Evolutionary conservation across 35 echinoderm and acorn worm genomes (phyloP).

Genomic region (Lytechinus pictus): DNA sequence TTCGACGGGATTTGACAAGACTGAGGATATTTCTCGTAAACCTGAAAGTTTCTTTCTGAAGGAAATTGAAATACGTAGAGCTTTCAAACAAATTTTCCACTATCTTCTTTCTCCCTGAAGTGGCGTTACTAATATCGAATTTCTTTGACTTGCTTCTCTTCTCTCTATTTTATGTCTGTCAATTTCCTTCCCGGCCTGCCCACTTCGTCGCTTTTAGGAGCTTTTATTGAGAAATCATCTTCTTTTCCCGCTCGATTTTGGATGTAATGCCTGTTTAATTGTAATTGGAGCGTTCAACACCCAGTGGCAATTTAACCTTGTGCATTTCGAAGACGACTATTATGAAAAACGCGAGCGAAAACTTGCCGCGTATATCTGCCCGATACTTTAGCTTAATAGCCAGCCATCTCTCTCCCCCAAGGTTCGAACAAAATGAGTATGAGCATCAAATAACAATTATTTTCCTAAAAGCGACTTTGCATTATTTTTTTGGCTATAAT

Average conservation of each 20-base stretch:
- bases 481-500: constrained; percentile 2
- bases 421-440: constrained; percentile 29
- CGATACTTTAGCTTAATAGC: background rate
- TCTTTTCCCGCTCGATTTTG: background rate
- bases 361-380: background rate
- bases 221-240: constrained; percentile 39
- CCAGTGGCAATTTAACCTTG: constrained; percentile 32
- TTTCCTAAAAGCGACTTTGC: constrained; percentile 13
- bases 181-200: constrained; percentile 36
- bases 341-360: constrained; percentile 2
- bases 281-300: constrained; percentile 21
- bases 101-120: constrained; percentile 18
- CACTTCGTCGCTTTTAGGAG: constrained; percentile 30
- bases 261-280: constrained; percentile 30
- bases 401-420: background rate
- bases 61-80: background rate
- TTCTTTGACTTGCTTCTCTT: background rate
- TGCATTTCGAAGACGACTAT: background rate
- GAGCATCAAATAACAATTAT: constrained; percentile 44
- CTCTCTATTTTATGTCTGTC: background rate
- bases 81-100: constrained; percentile 13
- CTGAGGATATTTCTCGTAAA: background rate
- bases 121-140: background rate
- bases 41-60: background rate
- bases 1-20: background rate